Conservation (phyloP, 2,888 invertebrate species). For the Leptinotarsa rubiginosa region DNA sequence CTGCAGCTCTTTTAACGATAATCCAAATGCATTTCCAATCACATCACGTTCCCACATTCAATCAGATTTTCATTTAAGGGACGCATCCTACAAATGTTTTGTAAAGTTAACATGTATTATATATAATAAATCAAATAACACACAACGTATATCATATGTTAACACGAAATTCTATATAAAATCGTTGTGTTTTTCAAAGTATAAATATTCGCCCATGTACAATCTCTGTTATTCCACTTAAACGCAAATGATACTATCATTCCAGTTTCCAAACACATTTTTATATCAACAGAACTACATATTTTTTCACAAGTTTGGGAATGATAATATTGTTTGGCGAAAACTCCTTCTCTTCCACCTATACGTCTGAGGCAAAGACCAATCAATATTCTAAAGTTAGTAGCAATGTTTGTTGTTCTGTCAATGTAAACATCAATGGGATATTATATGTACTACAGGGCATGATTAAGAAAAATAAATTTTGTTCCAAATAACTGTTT, state of each 20-base stretch:
- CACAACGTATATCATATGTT: slow-evolving; percentile 27
- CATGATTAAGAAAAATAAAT: slow-evolving; percentile 11
- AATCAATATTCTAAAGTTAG: slow-evolving; percentile 36
- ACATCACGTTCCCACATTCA: not conserved
- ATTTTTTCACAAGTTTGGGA: slow-evolving; percentile 21
- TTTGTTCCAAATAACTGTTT: not conserved
- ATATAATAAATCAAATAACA: slow-evolving; percentile 24
- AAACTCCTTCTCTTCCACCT: slow-evolving; percentile 11
- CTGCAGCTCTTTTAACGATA: not conserved
- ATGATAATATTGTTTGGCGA: slow-evolving; percentile 15
- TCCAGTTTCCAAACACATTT: slow-evolving; percentile 17
- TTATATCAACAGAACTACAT: slow-evolving; percentile 19
- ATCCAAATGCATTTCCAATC: not conserved
- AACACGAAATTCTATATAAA: slow-evolving; percentile 31
- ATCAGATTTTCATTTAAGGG: not conserved
- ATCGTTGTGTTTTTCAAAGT: slow-evolving; percentile 40
- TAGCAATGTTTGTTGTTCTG: slow-evolving; percentile 44
- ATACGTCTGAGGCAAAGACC: slow-evolving; percentile 26
- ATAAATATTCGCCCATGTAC: slow-evolving; percentile 34
- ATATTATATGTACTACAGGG: slow-evolving; percentile 35
- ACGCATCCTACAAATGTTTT: not conserved
- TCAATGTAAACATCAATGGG: slow-evolving; percentile 44
- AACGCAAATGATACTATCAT: slow-evolving; percentile 11
- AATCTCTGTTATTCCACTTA: slow-evolving; percentile 13
- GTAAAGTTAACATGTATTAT: slow-evolving; percentile 10